A percentile compares a stretch with the other conserved stretches of the same genome.
phyloP scores from a whole-genome alignment of 2,797 vertebrate species.

The Emydoidea blandingii region DNA sequence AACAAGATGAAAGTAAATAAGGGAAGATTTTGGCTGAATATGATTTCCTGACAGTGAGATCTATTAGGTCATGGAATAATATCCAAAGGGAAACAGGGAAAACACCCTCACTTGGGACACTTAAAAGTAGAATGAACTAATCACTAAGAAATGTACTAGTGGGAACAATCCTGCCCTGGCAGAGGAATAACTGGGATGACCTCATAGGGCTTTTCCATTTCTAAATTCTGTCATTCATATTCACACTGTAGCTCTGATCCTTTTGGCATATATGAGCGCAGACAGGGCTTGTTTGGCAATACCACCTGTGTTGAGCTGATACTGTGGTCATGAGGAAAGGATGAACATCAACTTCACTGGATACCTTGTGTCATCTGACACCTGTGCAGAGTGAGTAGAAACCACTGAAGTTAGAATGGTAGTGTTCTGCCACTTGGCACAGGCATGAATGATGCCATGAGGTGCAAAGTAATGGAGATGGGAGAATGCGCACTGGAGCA shows the following conservation, averaged over 20 bases:
- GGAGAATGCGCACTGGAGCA: background rate
- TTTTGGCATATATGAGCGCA: background rate
- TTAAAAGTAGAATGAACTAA: background rate
- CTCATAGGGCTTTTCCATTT: background rate
- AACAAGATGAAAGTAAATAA: background rate
- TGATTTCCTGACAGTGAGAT: background rate
- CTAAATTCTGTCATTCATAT: rapidly evolving
- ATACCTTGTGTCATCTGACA: background rate
- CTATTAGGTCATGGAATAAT: background rate
- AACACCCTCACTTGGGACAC: background rate
- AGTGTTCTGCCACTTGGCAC: background rate
- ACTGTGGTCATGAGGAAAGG: background rate
- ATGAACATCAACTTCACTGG: background rate
- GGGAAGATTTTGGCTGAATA: background rate
- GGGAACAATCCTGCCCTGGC: background rate
- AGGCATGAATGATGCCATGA: background rate
- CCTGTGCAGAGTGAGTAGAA: background rate
- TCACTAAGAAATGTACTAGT: background rate
- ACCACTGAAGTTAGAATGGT: background rate
- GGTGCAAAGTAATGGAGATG: background rate
- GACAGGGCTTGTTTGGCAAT: background rate
- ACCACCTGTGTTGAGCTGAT: background rate
- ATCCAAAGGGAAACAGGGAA: background rate
- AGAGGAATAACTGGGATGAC: background rate
- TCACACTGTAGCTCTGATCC: rapidly evolving